These are phyloP conservation scores for Drosophila paracracens DNA, from an alignment of 2,888 invertebrate genomes.

Conservation along the genomic window DNA sequence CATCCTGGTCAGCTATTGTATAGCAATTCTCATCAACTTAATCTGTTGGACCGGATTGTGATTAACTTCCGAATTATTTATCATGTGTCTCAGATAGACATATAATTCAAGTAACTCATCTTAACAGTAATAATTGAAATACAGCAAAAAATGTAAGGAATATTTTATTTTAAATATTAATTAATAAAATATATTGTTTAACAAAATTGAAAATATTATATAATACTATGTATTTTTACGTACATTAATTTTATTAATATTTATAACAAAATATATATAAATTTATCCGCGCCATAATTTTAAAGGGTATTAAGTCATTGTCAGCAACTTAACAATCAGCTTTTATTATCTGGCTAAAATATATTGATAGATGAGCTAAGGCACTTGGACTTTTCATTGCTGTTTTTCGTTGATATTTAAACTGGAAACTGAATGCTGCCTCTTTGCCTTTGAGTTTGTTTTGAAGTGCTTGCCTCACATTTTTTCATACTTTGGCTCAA, in stretches of 20 bases:
- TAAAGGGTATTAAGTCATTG: constrained; percentile 3
- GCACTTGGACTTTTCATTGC: constrained; percentile 37
- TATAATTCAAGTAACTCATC: neutral
- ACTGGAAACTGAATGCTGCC: constrained; percentile 44
- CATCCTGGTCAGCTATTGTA: constrained; percentile 32
- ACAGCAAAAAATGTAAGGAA: neutral
- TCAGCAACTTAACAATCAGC: neutral
- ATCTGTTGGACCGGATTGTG: neutral
- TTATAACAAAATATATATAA: neutral
- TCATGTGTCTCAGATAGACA: neutral
- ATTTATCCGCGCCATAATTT: neutral
- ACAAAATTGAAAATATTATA: neutral
- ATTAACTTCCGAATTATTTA: constrained; percentile 9
- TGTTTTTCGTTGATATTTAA: constrained; percentile 56
- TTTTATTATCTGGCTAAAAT: constrained; percentile 34
- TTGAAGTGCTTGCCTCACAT: constrained; percentile 41
- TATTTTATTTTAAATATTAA: neutral
- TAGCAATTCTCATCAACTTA: constrained; percentile 21
- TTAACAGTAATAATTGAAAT: neutral
- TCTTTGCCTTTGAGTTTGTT: constrained; percentile 38
- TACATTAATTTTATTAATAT: no score
- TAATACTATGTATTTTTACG: neutral
- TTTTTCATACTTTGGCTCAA: constrained; percentile 16
- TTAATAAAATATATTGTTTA: neutral
- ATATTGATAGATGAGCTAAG: constrained; percentile 64